Evolutionary conservation across 2,888 invertebrate genomes (phyloP), one percentile per base, ranked within the genome.

Genomic region (Philereme transversata): DNA sequence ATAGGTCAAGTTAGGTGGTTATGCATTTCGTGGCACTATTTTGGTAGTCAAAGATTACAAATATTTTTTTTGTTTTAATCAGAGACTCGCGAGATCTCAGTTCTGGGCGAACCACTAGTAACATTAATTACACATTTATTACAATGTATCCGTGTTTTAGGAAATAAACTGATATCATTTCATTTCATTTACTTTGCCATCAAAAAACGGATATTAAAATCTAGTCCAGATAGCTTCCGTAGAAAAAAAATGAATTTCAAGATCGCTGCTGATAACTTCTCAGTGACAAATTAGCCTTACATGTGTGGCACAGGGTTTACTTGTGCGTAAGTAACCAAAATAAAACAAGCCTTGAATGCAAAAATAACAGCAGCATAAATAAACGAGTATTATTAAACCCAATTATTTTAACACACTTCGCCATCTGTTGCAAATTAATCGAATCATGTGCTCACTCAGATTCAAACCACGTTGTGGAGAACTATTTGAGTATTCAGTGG

Each of bases 401-500:
- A 64, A 63, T 40, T 5, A 40, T 40, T 40, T 40, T 22, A n/a
- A 9, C 57, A 33, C 38, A 22, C 51, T 45, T 45, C 65, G 72
- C 81, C 83, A 82, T 76, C 83, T 83, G 61, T 53, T 69, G 57
- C 49, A 51, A 45, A 64, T 57, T 57, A 22, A 46, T 34, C 51
- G 50, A 63, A 67, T 4, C 51, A 68, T 44, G 52, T 69, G 51
- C 70, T 66, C 49, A 47, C 11, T 46, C 51, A 57, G 60, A 74
- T 58, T 62, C 61, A 60, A 75, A 72, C 67, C 69, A 36, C 44
- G 58, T 43, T 10, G 10, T 10, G 3, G 34, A 47, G 35, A 47
- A 47, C 5, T 43, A 4, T 63, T 48, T 51, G 48, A 65, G 22
- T 3, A 22, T 1, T 22, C 22, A 22, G 22, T 22, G 22, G 22